Evolutionary conservation across 2,888 invertebrate species (phyloP).

Genomic region (Lysandra bellargus): DNA sequence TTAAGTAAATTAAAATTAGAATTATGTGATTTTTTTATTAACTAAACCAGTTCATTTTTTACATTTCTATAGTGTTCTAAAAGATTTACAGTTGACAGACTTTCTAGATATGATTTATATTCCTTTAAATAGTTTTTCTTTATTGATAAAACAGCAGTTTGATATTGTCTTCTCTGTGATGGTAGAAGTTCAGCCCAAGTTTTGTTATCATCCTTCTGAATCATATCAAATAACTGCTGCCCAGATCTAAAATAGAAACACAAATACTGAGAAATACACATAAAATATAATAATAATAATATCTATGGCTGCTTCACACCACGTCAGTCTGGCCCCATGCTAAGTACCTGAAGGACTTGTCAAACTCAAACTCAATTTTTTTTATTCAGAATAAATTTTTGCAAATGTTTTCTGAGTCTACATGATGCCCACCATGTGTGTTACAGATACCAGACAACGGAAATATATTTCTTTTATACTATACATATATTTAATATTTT

Average conservation of each 20-base stretch:
- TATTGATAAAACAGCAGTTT: slow-evolving; percentile 51
- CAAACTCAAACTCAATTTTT: too few species aligned
- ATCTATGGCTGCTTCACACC: too few species aligned
- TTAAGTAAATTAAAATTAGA: slow-evolving; percentile 25
- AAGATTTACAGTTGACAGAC: slow-evolving; percentile 54
- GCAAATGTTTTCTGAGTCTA: too few species aligned
- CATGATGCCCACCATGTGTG: too few species aligned
- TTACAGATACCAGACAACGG: too few species aligned
- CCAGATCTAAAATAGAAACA: slow-evolving; percentile 52
- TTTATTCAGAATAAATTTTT: too few species aligned
- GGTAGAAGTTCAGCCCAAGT: slow-evolving; percentile 50
- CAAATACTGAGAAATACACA: too few species aligned
- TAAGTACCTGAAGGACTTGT: too few species aligned
- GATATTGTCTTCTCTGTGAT: slow-evolving; percentile 53
- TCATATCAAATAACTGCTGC: slow-evolving; percentile 57
- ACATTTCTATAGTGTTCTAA: slow-evolving; percentile 56
- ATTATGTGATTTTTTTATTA: slow-evolving; percentile 3
- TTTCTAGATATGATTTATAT: slow-evolving; percentile 62
- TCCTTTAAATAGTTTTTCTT: slow-evolving; percentile 62
- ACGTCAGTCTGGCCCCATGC: too few species aligned
- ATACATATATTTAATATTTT: too few species aligned
- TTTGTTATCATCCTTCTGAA: slow-evolving; percentile 45
- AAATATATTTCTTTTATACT: too few species aligned
- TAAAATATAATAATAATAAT: too few species aligned
- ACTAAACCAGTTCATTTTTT: slow-evolving; percentile 24